Percentiles rank a stretch among this genome's conserved stretches.
These are phyloP conservation scores for Vimba vimba DNA, from an alignment of 2,113 vertebrate genomes.

Conservation along the genomic window DNA sequence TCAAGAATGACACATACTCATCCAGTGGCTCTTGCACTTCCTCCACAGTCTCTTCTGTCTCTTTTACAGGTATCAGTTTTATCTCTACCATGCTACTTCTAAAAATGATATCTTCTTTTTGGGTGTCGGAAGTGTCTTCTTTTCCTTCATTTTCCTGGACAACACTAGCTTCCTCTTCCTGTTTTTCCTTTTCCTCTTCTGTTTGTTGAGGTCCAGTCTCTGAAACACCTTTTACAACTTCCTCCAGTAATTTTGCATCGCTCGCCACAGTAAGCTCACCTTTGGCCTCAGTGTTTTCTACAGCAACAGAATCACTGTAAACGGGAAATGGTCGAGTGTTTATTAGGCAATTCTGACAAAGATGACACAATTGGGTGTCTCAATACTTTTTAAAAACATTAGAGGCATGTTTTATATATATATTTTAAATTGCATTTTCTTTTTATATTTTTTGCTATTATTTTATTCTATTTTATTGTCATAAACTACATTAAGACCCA, in stretches of 20 bases:
- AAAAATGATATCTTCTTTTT: slow-evolving; percentile 38
- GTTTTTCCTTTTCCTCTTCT: background rate
- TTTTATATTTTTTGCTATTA: background rate
- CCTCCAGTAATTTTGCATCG: slow-evolving; percentile 51
- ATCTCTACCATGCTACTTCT: slow-evolving; percentile 22
- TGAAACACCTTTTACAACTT: background rate
- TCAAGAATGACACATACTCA: slow-evolving; percentile 39
- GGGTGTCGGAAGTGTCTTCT: background rate
- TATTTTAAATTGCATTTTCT: background rate
- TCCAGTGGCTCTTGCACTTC: slow-evolving; percentile 10
- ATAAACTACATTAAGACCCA: background rate
- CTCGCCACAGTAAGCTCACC: background rate
- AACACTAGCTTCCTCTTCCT: background rate
- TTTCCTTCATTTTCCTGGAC: slow-evolving; percentile 35
- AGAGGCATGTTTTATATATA: background rate
- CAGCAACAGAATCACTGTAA: slow-evolving; percentile 31
- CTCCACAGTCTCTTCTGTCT: slow-evolving; percentile 17
- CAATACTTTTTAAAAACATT: background rate
- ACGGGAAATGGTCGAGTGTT: background rate
- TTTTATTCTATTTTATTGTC: background rate
- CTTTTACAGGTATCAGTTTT: background rate
- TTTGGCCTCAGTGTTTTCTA: slow-evolving; percentile 33
- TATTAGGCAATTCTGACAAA: background rate
- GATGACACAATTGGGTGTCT: background rate
- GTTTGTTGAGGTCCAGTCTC: slow-evolving; percentile 1